Conservation (phyloP, 2,888 invertebrate genomes). For the Psylliodes chrysocephalus region DNA sequence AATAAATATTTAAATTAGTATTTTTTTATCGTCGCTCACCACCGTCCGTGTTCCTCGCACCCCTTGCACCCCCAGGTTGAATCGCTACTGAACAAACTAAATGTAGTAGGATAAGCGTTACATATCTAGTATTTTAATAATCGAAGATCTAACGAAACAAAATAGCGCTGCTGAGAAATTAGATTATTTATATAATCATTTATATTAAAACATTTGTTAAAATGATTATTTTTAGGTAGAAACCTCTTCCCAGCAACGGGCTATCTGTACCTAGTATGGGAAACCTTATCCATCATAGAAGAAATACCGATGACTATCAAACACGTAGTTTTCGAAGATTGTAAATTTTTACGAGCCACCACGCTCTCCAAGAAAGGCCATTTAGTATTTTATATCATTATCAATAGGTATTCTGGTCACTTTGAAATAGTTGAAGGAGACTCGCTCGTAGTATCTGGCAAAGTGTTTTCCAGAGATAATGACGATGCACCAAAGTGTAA, state of each 20-base stretch:
- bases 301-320: constrained; percentile 62
- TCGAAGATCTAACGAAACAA: too few relatives aligned
- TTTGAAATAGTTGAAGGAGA: constrained; percentile 55
- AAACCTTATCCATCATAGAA: constrained; percentile 64
- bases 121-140: too few relatives aligned
- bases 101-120: too few relatives aligned
- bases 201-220: too few relatives aligned
- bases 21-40: too few relatives aligned
- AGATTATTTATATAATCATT: too few relatives aligned
- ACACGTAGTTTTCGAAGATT: constrained; percentile 69
- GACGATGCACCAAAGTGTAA: constrained; percentile 58
- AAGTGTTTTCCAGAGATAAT: constrained; percentile 46
- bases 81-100: too few relatives aligned
- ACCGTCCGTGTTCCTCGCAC: too few relatives aligned
- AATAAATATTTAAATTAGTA: too few relatives aligned
- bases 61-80: too few relatives aligned
- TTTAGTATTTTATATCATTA: constrained; percentile 46
- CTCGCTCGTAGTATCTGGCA: constrained; percentile 44
- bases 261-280: constrained; percentile 61
- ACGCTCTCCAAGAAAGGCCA: constrained; percentile 64
- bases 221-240: constrained; percentile 48
- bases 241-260: constrained; percentile 72
- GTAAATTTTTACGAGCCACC: constrained; percentile 68
- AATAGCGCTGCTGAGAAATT: too few relatives aligned
- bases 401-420: constrained; percentile 46